Conservation (phyloP, 92 coral and sea anemone genomes). For the Epizoanthus scotinus region DNA sequence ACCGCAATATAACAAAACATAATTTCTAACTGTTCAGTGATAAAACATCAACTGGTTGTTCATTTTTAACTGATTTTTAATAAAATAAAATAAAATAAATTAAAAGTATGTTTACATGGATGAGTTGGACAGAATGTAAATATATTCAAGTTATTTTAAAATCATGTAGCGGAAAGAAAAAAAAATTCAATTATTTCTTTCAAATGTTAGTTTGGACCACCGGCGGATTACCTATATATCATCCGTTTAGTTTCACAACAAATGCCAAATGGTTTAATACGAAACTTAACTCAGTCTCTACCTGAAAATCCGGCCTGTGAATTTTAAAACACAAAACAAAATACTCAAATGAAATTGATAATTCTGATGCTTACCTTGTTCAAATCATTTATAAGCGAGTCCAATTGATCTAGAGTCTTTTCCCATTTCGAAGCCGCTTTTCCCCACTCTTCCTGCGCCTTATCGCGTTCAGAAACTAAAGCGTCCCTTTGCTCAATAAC, state of each 20-base stretch:
- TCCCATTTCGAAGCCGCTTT: slow-evolving; percentile 98
- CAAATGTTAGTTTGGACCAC: background rate
- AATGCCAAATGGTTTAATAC: slow-evolving; percentile 2
- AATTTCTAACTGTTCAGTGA: background rate
- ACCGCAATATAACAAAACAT: background rate
- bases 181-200: background rate
- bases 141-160: too few species aligned
- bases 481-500: slow-evolving; percentile 90
- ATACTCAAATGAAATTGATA: background rate
- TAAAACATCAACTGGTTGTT: background rate
- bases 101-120: too few species aligned
- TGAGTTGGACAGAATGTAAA: too few species aligned
- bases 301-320: slow-evolving; percentile 8
- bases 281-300: background rate
- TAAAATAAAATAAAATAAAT: background rate
- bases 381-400: slow-evolving; percentile 84
- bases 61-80: background rate
- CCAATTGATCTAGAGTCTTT: slow-evolving; percentile 90
- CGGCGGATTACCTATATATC: background rate
- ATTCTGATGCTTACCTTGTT: slow-evolving; percentile 67
- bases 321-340: slow-evolving; percentile 2
- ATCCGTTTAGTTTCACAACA: slow-evolving; percentile 18
- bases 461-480: slow-evolving; percentile 76
- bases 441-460: slow-evolving; percentile 98
- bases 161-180: background rate